Evolutionary conservation across 2,888 invertebrate species (phyloP), one percentile per base, ranked within the genome.

Genomic region (Conchocele bisecta): DNA sequence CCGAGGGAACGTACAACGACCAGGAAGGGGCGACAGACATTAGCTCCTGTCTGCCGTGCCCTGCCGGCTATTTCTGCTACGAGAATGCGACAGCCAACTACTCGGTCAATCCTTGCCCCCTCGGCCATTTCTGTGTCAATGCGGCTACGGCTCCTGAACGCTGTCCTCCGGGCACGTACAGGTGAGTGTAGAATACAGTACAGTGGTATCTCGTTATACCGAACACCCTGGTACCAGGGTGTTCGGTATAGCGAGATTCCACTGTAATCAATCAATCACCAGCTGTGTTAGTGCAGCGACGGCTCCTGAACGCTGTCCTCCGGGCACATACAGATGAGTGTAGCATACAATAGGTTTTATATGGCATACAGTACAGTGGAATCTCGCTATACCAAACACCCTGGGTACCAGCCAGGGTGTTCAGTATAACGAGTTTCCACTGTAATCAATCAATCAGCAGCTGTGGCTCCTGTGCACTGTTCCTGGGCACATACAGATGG

Each of bases 401-500:
- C n/a, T n/a, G n/a, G n/a, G n/a, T n/a, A n/a, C n/a, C n/a, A n/a
- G n/a, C n/a, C n/a, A n/a, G n/a, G n/a, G n/a, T n/a, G n/a, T n/a
- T n/a, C n/a, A n/a, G n/a, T n/a, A n/a, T n/a, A n/a, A n/a, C n/a
- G n/a, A n/a, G n/a, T n/a, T n/a, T n/a, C n/a, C n/a, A n/a, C n/a
- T n/a, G n/a, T n/a, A n/a, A n/a, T n/a, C n/a, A n/a, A n/a, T n/a
- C n/a, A n/a, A n/a, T n/a, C n/a, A n/a, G n/a, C n/a, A n/a, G n/a
- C 81, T 90, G 90, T 75, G 1, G 74, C 57, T 5, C 84, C 89
- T n/a, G 74, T 78, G 5, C 80, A 86, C 7, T 90, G 90, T 67
- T 89, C 90, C 69, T 78, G 7, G 89, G 90, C 31, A 87, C 88
- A 20, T 89, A 86, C 86, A 88, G 90, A 89, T n/a, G n/a, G n/a